Base-by-base conservation (phyloP, 2,797 vertebrate species). In the Amazona finschi region DNA sequence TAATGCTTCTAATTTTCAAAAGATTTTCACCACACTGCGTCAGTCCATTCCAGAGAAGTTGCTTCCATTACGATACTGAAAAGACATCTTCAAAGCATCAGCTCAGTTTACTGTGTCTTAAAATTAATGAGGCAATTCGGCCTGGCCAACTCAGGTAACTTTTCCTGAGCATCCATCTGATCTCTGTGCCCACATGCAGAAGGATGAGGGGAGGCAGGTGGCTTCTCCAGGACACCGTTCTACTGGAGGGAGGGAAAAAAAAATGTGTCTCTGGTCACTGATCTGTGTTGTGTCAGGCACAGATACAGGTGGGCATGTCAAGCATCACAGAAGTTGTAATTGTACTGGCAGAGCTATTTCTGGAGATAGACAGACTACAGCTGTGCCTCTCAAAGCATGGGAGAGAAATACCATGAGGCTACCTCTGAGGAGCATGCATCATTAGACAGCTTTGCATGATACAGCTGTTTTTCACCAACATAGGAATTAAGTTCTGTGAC, bases 301-400 rank as follows among this genome's bases (percentile, higher is more conserved):
- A 65, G 49, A 30, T 89, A 53, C 65, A 67, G 78, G 62, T 85
- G 50, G 38, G 22, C 44, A 83, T 24, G 65, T 77, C 57, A 80
- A 77, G 57, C 61, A 62, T 52, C 82, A 75, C n/a, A 3, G 49
- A 91, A 92, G 52, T 65, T 43, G 85, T 43, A 52, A 47, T 41
- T 77, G n/a, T 55, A 14, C 27, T 75, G 43, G 28, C 49, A 94
- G 87, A 83, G 53, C 41, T 91, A 7, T 83, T 94, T 83, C 82
- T 95, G 89, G 58, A 80, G 72, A 80, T 39, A 65, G 78, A 80
- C 64, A 76, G 69, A 27, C 38, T 91, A 74, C 87, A 83, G 52
- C 65, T 93, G 44, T 83, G 72, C 65, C 82, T 85, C 66, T 83
- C 78, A 93, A 87, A 76, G 85, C 64, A 62, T 12, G 12, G n/a